Evolutionary conservation across 1,140 invertebrate species (phyloP), one percentile per base, ranked within the genome.

Genomic region (Aricia agestis): DNA sequence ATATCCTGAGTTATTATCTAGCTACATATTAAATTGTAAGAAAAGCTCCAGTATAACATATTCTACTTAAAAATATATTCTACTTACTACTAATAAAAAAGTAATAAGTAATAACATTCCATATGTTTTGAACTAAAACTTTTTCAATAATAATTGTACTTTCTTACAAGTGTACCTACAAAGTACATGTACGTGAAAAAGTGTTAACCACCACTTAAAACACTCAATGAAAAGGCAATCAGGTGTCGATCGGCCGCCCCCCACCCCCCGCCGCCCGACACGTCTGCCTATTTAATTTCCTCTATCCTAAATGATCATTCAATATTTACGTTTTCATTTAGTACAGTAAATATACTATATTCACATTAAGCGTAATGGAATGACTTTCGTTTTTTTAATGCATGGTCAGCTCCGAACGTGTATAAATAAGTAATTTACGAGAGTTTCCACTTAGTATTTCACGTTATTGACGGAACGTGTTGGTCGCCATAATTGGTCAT

Each of bases 231-330:
- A 52, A 52, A 52, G 45, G 45, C 18, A 17, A 19, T 63, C 59
- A 63, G 59, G 59, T 25, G 59, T 18, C 18, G 59, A 5, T 11
- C 17, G 19, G 1, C 59, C 18, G 18, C 59, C 59, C 3, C 59
- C 18, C 59, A 3, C 18, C 6, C 6, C 59, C 7, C 59, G 17
- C 18, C 17, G 17, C 67, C 70, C 87, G 86, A 88, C 85, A 85
- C 87, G 79, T 84, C 80, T 80, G 82, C 83, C 82, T 84, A 88
- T 88, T 90, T 86, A 87, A 90, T 90, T 90, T 90, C 87, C 87
- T 85, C 70, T n/a, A n/a, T n/a, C n/a, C n/a, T 82, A 82, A 84
- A 81, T 87, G 81, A 83, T 85, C 81, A 75, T 82, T 83, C 59
- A 63, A 63, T 63, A 19, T 63, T 52, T 52, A 52, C 45, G 45